Evolutionary conservation across 2,113 vertebrate genomes (phyloP).

Genomic region (Sturnira hondurensis): DNA sequence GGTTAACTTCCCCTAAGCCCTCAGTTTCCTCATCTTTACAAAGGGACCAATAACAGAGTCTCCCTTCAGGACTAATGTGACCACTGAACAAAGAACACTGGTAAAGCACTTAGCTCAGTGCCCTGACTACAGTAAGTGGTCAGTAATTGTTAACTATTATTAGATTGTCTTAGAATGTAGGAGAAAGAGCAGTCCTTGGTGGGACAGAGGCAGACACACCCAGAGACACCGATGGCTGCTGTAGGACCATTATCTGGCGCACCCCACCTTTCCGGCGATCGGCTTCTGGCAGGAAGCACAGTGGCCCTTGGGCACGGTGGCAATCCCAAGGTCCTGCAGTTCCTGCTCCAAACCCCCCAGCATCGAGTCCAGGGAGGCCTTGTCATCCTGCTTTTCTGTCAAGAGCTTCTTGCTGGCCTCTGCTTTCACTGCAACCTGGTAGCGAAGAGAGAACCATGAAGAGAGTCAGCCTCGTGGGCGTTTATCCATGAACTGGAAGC

Average conservation of each 20-base stretch:
- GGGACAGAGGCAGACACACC: not conserved
- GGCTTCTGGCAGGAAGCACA: conserved; percentile 89
- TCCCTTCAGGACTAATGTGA: not conserved
- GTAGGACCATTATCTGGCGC: accelerated
- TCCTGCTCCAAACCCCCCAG: conserved; percentile 87
- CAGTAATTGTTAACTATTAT: not conserved
- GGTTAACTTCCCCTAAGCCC: not conserved
- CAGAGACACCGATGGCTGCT: not conserved
- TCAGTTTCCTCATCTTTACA: not conserved
- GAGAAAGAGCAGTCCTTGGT: not conserved
- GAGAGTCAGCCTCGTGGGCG: not conserved
- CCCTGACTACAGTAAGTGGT: not conserved
- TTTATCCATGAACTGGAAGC: no score
- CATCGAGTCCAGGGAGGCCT: conserved; percentile 83
- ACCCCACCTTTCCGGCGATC: conserved; percentile 88
- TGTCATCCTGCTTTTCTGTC: not conserved
- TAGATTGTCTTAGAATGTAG: not conserved
- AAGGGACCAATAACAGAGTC: not conserved
- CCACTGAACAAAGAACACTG: not conserved
- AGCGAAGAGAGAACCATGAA: not conserved
- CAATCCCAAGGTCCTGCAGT: conserved; percentile 90
- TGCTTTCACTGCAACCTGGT: conserved; percentile 26
- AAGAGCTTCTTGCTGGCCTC: not conserved
- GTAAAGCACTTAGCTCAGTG: not conserved
- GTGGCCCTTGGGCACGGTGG: conserved; percentile 81